Evolutionary conservation across 2,797 vertebrate species (phyloP).

Genomic region (Macroramphosus scolopax): DNA sequence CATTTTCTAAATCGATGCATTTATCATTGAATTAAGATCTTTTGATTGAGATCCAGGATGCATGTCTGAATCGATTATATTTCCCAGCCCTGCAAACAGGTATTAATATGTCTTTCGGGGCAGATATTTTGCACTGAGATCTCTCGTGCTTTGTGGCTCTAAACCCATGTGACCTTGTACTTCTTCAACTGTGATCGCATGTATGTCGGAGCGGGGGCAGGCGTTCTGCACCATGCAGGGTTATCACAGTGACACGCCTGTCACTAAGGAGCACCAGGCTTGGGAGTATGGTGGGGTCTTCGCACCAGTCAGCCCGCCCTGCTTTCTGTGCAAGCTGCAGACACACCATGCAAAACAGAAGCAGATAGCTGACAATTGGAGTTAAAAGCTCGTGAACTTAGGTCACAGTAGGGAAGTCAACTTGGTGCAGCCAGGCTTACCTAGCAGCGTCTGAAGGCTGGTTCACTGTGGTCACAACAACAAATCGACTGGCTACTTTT

Average conservation of each 20-base stretch:
- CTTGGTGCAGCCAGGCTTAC: conserved; percentile 43
- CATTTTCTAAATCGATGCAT: too few species aligned
- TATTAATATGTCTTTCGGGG: conserved; percentile 36
- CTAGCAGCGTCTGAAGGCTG: conserved; percentile 40
- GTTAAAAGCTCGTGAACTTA: conserved; percentile 67
- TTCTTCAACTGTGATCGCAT: conserved; percentile 51
- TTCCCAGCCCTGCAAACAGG: too few species aligned
- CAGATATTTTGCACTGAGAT: too few species aligned
- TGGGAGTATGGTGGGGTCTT: conserved; percentile 47
- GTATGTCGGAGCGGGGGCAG: conserved; percentile 47
- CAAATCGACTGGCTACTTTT: conserved; percentile 47
- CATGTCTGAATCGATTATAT: too few species aligned
- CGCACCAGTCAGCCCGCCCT: conserved; percentile 61
- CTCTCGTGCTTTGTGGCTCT: conserved; percentile 22
- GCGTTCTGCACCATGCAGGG: conserved; percentile 40
- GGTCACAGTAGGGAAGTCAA: conserved; percentile 56
- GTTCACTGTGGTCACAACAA: conserved; percentile 42
- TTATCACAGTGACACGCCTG: conserved; percentile 75
- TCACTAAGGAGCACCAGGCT: conserved; percentile 63
- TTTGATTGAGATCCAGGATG: too few species aligned
- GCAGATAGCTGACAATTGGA: conserved; percentile 75
- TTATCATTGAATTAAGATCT: too few species aligned
- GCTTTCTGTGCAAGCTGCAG: conserved; percentile 47
- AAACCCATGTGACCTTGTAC: conserved; percentile 49
- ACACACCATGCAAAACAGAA: conserved; percentile 66